A percentile compares a stretch with the other conserved stretches of the same genome.
Evolutionary conservation across 2,113 vertebrate species (phyloP).

Genomic region (Aegotheles bennettii): DNA sequence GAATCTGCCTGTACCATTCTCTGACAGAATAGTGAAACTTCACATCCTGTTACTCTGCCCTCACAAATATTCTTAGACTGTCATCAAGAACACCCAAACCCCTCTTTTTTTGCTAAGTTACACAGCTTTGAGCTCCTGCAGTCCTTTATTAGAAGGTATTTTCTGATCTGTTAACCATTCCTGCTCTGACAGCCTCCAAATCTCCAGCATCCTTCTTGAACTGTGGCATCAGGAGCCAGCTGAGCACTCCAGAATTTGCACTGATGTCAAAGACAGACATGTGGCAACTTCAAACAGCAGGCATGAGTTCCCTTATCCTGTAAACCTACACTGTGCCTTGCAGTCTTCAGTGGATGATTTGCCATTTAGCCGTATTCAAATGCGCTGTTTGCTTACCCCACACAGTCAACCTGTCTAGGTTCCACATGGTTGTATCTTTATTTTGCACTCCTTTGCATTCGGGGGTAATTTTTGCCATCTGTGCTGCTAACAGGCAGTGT

Average conservation of each 20-base stretch:
- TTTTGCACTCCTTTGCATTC: constrained; percentile 17
- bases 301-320: background rate
- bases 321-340: background rate
- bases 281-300: background rate
- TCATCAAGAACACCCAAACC: background rate
- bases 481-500: constrained; percentile 37
- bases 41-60: background rate
- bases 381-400: constrained; percentile 21
- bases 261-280: background rate
- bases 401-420: constrained; percentile 21
- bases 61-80: background rate
- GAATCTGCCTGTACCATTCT: background rate
- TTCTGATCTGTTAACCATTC: background rate
- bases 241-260: background rate
- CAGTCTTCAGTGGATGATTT: background rate
- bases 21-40: background rate
- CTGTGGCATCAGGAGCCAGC: accelerated
- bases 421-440: constrained; percentile 39
- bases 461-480: constrained; percentile 46
- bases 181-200: background rate
- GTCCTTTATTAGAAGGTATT: background rate
- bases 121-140: background rate
- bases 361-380: constrained; percentile 32
- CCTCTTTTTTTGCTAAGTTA: background rate
- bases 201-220: background rate